A percentile compares a stretch with the other conserved stretches of the same genome.
These are phyloP conservation scores for Triops longicaudatus DNA, from an alignment of 1,140 invertebrate genomes.

Conservation along the genomic window DNA sequence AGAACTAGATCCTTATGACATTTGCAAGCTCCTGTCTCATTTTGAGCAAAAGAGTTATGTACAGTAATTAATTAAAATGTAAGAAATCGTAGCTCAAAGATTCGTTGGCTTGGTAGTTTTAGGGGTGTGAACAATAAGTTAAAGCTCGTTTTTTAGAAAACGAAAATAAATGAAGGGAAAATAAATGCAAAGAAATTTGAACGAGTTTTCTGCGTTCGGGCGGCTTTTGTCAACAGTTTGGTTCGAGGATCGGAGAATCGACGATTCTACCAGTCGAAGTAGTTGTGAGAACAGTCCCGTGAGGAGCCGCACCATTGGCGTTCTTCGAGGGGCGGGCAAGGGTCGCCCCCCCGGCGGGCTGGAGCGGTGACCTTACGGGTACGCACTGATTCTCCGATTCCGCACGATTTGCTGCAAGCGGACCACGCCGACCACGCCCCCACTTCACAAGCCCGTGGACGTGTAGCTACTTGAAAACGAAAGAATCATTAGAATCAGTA, in stretches of 20 bases:
- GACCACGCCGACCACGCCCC: conserved; percentile 79
- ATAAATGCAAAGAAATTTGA: neutral
- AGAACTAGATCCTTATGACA: neutral
- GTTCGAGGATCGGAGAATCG: neutral
- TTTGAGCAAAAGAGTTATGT: neutral
- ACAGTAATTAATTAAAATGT: neutral
- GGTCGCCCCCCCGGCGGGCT: conserved; percentile 60
- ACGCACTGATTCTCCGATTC: conserved; percentile 74
- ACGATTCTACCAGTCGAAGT: conserved; percentile 46
- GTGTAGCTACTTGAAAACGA: conserved; percentile 31
- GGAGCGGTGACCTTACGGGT: conserved; percentile 63
- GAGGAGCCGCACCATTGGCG: conserved; percentile 78
- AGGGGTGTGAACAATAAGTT: neutral
- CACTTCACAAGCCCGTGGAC: conserved; percentile 67
- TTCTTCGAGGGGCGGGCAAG: conserved; percentile 70
- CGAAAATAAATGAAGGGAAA: neutral
- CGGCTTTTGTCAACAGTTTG: neutral
- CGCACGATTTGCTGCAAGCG: conserved; percentile 71
- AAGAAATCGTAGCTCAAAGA: neutral
- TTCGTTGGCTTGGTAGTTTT: neutral
- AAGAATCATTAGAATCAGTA: neutral
- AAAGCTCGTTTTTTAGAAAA: neutral
- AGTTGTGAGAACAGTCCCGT: conserved; percentile 51
- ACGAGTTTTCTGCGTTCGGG: no score
- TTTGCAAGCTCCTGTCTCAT: neutral